Conservation (phyloP, 2,888 invertebrate genomes). For the Hipparchia semele region DNA sequence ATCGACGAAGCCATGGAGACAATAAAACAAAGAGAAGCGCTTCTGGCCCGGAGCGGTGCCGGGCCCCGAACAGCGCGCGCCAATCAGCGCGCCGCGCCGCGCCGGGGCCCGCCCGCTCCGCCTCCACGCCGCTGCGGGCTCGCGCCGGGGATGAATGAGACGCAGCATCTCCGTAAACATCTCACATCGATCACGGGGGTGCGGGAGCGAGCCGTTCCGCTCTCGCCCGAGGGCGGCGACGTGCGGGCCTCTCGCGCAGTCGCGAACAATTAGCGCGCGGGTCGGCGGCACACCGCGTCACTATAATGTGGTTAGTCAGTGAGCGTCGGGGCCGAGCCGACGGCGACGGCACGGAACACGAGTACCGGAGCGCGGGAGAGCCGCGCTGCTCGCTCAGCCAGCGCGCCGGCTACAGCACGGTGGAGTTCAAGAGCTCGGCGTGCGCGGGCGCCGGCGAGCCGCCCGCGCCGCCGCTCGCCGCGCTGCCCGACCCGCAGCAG, state of each 20-base stretch:
- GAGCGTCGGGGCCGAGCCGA: slow-evolving; percentile 84
- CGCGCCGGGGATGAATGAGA: slow-evolving; percentile 65
- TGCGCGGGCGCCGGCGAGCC: slow-evolving; percentile 83
- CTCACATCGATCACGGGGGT: slow-evolving; percentile 78
- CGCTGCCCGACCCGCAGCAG: slow-evolving; percentile 88
- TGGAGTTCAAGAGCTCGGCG: slow-evolving; percentile 92
- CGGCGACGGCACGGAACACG: slow-evolving; percentile 76
- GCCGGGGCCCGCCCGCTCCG: slow-evolving; percentile 51
- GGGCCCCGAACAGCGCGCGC: slow-evolving; percentile 48
- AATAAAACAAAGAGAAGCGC: slow-evolving; percentile 81
- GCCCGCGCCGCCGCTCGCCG: slow-evolving; percentile 81
- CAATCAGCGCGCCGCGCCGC: slow-evolving; percentile 43
- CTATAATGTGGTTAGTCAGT: slow-evolving; percentile 86
- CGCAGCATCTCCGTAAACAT: slow-evolving; percentile 73
- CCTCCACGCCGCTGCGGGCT: slow-evolving; percentile 46
- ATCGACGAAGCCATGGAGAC: slow-evolving; percentile 81
- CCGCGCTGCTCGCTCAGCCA: slow-evolving; percentile 76
- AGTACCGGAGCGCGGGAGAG: slow-evolving; percentile 68
- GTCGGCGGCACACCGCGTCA: slow-evolving; percentile 75
- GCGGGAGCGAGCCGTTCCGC: slow-evolving; percentile 69
- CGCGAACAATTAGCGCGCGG: slow-evolving; percentile 81
- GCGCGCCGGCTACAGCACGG: slow-evolving; percentile 87
- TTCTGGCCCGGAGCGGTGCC: slow-evolving; percentile 69
- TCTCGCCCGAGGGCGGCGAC: slow-evolving; percentile 72
- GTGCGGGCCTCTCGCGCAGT: slow-evolving; percentile 74